Percentiles rank a stretch among this genome's conserved stretches.
phyloP scores from a whole-genome alignment of 1,140 invertebrate genomes.

The Physella acuta region DNA sequence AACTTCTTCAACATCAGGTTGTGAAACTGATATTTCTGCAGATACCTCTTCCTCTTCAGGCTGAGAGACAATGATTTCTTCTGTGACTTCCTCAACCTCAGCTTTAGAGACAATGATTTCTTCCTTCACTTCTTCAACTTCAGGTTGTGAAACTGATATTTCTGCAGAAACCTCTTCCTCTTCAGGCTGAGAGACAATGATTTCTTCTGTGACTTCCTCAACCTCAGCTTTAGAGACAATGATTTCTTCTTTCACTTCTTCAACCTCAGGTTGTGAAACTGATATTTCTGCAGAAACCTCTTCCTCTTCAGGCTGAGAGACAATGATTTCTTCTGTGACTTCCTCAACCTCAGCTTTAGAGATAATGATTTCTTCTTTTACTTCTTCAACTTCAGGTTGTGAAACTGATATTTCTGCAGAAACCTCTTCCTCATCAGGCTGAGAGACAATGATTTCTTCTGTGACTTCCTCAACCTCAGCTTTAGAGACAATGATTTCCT shows the following conservation, averaged over 20 bases:
- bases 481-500: constrained; percentile 25
- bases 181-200: constrained; percentile 15
- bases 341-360: constrained; percentile 16
- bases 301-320: constrained; percentile 25
- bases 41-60: constrained; percentile 9
- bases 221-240: constrained; percentile 25
- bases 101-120: constrained; percentile 12
- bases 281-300: constrained; percentile 29
- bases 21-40: constrained; percentile 24
- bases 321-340: constrained; percentile 17
- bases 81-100: constrained; percentile 26
- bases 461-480: constrained; percentile 30
- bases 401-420: constrained; percentile 14
- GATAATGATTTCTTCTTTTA: constrained; percentile 26
- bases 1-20: constrained; percentile 31
- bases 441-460: constrained; percentile 24
- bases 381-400: constrained; percentile 29
- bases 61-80: constrained; percentile 22
- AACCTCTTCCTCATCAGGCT: constrained; percentile 15
- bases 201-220: constrained; percentile 27
- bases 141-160: constrained; percentile 10
- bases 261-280: constrained; percentile 12
- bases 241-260: constrained; percentile 19
- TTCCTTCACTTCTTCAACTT: constrained; percentile 19
- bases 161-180: constrained; percentile 18